phyloP scores from a whole-genome alignment of 2,888 invertebrate species.

The Linyphia triangularis region DNA sequence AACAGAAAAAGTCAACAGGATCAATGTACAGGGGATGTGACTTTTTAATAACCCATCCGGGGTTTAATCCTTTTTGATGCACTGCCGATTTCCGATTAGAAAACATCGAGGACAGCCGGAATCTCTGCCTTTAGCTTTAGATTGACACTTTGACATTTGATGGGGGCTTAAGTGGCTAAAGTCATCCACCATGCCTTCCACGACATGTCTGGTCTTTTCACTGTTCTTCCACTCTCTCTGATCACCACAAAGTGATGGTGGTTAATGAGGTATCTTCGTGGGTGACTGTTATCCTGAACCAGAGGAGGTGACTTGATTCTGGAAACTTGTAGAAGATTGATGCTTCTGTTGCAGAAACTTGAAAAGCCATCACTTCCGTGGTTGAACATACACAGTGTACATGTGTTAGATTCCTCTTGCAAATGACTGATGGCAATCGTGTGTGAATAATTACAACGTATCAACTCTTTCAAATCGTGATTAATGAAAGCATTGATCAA shows the following conservation, averaged over 20 bases:
- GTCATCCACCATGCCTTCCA: background rate
- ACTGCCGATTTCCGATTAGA: background rate
- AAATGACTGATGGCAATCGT: background rate
- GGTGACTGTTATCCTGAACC: slow-evolving; percentile 43
- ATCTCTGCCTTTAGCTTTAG: too few species aligned
- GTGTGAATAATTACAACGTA: background rate
- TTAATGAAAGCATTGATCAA: too few species aligned
- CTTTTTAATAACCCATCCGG: background rate
- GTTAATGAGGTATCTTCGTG: slow-evolving; percentile 18
- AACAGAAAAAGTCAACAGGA: background rate
- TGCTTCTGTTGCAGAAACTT: too few species aligned
- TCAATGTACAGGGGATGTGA: too few species aligned
- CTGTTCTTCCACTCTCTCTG: background rate
- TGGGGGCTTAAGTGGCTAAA: background rate
- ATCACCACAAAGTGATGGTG: slow-evolving; percentile 3
- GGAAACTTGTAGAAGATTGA: slow-evolving; percentile 24
- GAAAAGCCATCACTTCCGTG: background rate
- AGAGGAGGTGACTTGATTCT: slow-evolving; percentile 30
- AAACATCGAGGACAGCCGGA: background rate
- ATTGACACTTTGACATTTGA: background rate
- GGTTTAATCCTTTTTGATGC: background rate
- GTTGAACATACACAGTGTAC: background rate
- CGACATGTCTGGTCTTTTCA: background rate
- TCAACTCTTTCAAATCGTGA: too few species aligned
- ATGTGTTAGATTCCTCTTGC: background rate